Evolutionary conservation across 1,140 invertebrate genomes (phyloP).

Genomic region (Aphis craccivora): DNA sequence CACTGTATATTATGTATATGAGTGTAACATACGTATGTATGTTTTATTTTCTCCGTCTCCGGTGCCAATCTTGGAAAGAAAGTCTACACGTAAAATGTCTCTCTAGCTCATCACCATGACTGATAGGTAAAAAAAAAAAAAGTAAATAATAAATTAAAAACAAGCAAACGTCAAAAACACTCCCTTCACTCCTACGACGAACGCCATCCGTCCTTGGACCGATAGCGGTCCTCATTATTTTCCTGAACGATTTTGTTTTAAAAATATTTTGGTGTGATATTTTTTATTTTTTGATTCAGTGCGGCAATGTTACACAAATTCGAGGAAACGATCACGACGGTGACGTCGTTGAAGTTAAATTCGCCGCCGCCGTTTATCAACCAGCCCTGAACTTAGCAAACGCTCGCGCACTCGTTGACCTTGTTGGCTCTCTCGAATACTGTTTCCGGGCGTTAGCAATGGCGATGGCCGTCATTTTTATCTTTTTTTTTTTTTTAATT

Average conservation of each 20-base stretch:
- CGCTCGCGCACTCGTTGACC: conserved; percentile 17
- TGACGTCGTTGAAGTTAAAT: background rate
- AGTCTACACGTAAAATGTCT: background rate
- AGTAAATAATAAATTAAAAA: background rate
- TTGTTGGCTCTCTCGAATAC: conserved; percentile 22
- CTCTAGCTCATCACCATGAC: background rate
- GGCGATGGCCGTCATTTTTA: background rate
- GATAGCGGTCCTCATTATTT: background rate
- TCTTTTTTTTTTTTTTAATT: conserved; percentile 15
- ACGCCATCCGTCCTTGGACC: background rate
- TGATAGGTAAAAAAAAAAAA: background rate
- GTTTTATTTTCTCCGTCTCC: background rate
- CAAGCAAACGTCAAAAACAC: background rate
- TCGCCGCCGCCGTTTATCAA: background rate
- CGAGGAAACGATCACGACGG: background rate
- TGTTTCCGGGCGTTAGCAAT: conserved; percentile 15
- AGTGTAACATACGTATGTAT: background rate
- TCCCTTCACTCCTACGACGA: background rate
- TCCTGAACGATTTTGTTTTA: background rate
- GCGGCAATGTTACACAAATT: background rate
- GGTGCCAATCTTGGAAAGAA: background rate
- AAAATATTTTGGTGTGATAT: background rate
- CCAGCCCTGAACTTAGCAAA: conserved; percentile 45
- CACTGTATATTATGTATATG: background rate
- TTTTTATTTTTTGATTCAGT: background rate